Percentiles rank a stretch among this genome's conserved stretches.
phyloP scores from a whole-genome alignment of 2,888 invertebrate species.

The Tanaodytes sp. region DNA sequence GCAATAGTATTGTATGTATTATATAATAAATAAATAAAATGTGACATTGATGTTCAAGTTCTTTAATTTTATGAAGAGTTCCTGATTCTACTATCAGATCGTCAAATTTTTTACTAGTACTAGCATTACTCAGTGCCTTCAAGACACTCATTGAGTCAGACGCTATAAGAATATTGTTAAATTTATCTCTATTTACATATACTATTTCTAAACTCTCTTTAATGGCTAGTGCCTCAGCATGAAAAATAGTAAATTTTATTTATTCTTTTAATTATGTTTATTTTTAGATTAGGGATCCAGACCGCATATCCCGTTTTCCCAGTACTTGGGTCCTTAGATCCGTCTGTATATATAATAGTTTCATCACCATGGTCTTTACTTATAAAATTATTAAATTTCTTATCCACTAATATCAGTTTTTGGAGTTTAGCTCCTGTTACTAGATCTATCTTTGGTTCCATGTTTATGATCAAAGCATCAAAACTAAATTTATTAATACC shows the following conservation, averaged over 20 bases:
- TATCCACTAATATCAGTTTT: not conserved
- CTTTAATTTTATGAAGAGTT: too few relatives aligned
- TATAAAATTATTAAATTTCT: not conserved
- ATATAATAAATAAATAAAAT: too few relatives aligned
- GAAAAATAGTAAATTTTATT: too few relatives aligned
- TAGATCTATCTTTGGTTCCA: not conserved
- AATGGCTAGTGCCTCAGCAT: constrained; percentile 3
- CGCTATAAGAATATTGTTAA: not conserved
- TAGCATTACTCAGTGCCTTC: not conserved
- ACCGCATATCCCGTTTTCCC: not conserved
- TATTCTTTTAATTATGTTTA: too few relatives aligned
- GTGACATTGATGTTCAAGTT: too few relatives aligned
- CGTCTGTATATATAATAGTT: constrained; percentile 3
- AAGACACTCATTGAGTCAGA: constrained; percentile 4
- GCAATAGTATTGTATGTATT: too few relatives aligned
- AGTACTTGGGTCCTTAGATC: not conserved
- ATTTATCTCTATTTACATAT: not conserved
- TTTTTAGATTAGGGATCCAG: not conserved
- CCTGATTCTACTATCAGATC: too few relatives aligned
- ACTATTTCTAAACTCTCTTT: not conserved
- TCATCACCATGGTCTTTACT: not conserved
- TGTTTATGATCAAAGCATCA: not conserved
- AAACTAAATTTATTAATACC: too few relatives aligned
- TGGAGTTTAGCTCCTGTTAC: not conserved
- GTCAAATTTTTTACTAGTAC: not conserved